phyloP scores from a whole-genome alignment of 2,888 invertebrate genomes.

The Ormyrus rosae region DNA sequence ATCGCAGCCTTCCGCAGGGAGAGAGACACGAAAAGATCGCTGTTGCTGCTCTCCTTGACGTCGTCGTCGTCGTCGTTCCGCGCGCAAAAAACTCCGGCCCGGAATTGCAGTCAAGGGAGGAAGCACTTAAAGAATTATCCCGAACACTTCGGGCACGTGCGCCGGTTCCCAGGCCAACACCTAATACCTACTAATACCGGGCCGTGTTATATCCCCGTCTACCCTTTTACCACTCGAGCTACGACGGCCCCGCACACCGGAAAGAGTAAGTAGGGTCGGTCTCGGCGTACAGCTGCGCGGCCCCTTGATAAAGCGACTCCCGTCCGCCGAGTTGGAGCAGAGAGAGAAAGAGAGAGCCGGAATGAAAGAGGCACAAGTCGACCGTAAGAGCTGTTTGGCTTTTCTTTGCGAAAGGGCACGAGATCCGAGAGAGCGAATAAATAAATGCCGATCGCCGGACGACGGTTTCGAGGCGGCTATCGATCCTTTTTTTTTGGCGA shows the following conservation, averaged over 20 bases:
- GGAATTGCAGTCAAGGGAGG: slow-evolving; percentile 58
- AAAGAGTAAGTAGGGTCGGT: slow-evolving; percentile 67
- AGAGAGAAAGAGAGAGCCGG: background rate
- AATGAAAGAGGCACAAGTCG: too few species aligned
- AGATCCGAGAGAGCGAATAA: too few species aligned
- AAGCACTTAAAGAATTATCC: slow-evolving; percentile 76
- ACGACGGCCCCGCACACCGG: slow-evolving; percentile 63
- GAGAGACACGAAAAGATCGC: background rate
- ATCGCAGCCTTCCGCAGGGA: background rate
- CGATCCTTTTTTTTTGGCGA: background rate
- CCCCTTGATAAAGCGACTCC: too few species aligned
- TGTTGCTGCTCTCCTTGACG: too few species aligned
- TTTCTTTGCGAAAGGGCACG: too few species aligned
- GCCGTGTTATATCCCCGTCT: slow-evolving; percentile 72
- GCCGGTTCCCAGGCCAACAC: slow-evolving; percentile 74
- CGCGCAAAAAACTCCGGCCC: background rate
- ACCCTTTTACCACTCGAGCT: slow-evolving; percentile 74
- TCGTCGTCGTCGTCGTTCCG: too few species aligned
- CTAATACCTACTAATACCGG: slow-evolving; percentile 75
- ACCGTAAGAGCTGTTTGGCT: too few species aligned
- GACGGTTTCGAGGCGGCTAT: too few species aligned
- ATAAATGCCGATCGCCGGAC: too few species aligned
- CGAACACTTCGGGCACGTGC: slow-evolving; percentile 75
- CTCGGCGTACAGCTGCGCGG: too few species aligned
- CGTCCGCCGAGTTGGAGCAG: background rate